A percentile compares a stretch with the other conserved stretches of the same genome.
Conservation (phyloP, 2,888 invertebrate species). For the Drosophila quinaria region DNA sequence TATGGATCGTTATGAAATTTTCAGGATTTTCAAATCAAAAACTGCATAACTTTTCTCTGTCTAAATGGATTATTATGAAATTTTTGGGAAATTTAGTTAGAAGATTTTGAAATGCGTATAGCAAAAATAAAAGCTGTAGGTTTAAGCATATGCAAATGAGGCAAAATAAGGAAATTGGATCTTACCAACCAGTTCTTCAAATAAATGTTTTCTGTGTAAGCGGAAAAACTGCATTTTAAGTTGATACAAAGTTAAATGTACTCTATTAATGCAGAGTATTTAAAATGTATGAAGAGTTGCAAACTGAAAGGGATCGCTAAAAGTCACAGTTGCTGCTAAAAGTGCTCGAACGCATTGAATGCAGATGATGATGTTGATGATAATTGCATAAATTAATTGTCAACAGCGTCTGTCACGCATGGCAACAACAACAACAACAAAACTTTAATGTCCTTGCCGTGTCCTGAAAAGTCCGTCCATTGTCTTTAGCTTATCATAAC, state of each 20-base stretch:
- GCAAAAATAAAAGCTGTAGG: neutral
- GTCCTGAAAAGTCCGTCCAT: conserved; percentile 9
- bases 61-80: neutral
- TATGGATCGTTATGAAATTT: too few relatives aligned
- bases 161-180: neutral
- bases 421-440: conserved; percentile 41
- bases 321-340: conserved; percentile 40
- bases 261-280: neutral
- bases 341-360: conserved; percentile 25
- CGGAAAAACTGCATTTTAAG: neutral
- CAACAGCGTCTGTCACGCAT: conserved; percentile 68
- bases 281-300: neutral
- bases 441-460: conserved; percentile 36
- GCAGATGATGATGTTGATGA: conserved; percentile 25
- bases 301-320: neutral
- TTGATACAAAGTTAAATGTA: neutral
- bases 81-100: neutral
- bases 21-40: too few relatives aligned
- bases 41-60: neutral
- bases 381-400: conserved; percentile 72
- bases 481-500: conserved; percentile 40
- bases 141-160: neutral
- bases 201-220: neutral
- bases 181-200: neutral
- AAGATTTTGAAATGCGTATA: neutral